Base-by-base conservation (phyloP, 2,888 invertebrate species). In the Chrysolina oricalcia region DNA sequence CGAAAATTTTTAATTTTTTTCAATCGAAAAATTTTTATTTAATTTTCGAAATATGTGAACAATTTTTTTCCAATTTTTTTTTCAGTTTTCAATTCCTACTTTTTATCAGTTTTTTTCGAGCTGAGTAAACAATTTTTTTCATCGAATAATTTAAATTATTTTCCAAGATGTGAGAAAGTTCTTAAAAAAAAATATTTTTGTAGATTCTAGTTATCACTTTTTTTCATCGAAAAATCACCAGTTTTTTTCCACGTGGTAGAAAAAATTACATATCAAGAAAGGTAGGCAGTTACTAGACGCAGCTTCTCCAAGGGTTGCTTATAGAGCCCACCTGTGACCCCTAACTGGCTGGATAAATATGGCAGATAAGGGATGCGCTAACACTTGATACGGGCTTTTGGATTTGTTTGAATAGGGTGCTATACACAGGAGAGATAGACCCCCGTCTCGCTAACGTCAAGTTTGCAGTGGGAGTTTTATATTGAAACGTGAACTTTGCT, bases 201-300 rank as follows among this genome's bases (percentile, higher is more conserved):
- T n/a, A n/a, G n/a, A n/a, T n/a, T n/a, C n/a, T n/a, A n/a, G n/a
- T n/a, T n/a, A n/a, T n/a, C n/a, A n/a, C n/a, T n/a, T n/a, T n/a
- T n/a, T n/a, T n/a, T n/a, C n/a, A n/a, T n/a, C n/a, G n/a, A n/a
- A n/a, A n/a, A n/a, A n/a, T n/a, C n/a, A n/a, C n/a, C n/a, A n/a
- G n/a, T n/a, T n/a, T n/a, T n/a, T n/a, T n/a, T n/a, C n/a, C 76
- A 74, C 68, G 67, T 65, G 76, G 67, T 69, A 59, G 67, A 67
- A 65, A 71, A 77, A 80, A 78, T 77, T 77, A 71, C 80, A 74
- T 78, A 74, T 77, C 76, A 73, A 81, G 70, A 78, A 73, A 68
- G 62, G 21, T 19, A 21, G 35, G 59, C 35, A 59, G 59, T 59
- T 59, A 53, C 59, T 40, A 59, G 59, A 68, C 41, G 11, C 63